Evolutionary conservation across 2,888 invertebrate genomes (phyloP), one percentile per base, ranked within the genome.

Genomic region (Philereme vetulata): DNA sequence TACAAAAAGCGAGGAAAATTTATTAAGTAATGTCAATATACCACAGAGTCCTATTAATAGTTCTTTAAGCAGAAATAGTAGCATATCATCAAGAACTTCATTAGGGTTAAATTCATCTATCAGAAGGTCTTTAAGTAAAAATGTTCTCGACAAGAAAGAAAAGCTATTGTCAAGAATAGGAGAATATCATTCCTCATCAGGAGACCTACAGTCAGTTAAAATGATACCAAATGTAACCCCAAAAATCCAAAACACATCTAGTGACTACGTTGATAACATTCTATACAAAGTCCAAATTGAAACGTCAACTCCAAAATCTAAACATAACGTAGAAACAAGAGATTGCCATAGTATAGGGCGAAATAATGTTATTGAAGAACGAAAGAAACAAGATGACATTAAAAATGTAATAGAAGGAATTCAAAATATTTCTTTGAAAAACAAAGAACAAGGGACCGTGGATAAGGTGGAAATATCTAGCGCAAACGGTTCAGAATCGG

Each of bases 401-500:
- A 64, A 68, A 55, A 56, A 64, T 40, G 67, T 75, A 11, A 68
- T 66, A 51, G 65, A 68, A 66, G 68, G 69, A 48, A 75, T 75
- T 44, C 71, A 76, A 66, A 75, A 72, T 43, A 64, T 75, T 49
- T 60, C 70, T 9, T 65, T 77, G 44, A 64, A 72, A 33, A 69
- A 71, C 47, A 77, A 68, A 66, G 71, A 77, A 40, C 66, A 66
- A 53, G 59, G 44, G 9, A 46, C 64, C 35, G 60, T 52, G 33
- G 82, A 81, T 51, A 81, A 75, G 73, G 64, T 67, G 32, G 81
- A 84, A 58, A 75, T 76, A 65, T 67, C 67, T 4, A 85, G 83
- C 70, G 81, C 75, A 42, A 82, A 78, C 67, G 79, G 74, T 36
- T 85, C 88, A 44, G 85, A 86, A 71, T 86, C 85, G 44, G 84